A percentile compares a stretch with the other conserved stretches of the same genome.
Conservation (phyloP, 1,140 invertebrate species). For the Sweltsa coloradensis region DNA sequence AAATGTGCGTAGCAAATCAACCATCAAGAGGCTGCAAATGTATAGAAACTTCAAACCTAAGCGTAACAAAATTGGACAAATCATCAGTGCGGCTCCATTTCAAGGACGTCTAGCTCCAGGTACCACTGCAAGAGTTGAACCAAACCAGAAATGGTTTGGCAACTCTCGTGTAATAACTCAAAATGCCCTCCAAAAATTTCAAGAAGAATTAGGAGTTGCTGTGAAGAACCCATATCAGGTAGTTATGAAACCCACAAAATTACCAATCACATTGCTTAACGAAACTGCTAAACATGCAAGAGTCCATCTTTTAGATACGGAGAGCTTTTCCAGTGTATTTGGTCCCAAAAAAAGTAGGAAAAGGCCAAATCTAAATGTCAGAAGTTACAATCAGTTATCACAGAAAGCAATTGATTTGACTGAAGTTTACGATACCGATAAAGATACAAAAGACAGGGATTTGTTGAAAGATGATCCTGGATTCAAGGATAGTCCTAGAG, state of each 20-base stretch:
- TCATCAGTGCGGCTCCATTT: constrained; percentile 87
- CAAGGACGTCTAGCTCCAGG: constrained; percentile 83
- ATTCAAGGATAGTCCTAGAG: constrained; percentile 54
- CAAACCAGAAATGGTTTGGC: constrained; percentile 97
- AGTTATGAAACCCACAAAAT: constrained; percentile 89
- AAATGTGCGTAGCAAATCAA: constrained; percentile 76
- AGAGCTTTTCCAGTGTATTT: constrained; percentile 89
- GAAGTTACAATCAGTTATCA: constrained; percentile 56
- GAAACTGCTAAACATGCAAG: constrained; percentile 82
- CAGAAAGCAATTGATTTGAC: constrained; percentile 52
- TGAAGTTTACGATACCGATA: constrained; percentile 71
- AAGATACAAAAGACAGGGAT: constrained; percentile 67
- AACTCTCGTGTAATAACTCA: constrained; percentile 87
- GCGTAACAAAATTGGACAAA: constrained; percentile 82
- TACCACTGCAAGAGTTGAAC: constrained; percentile 86
- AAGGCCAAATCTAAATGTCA: constrained; percentile 68
- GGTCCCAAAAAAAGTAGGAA: constrained; percentile 90
- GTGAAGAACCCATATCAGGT: constrained; percentile 95
- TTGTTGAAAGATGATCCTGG: constrained; percentile 71
- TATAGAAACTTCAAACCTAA: constrained; percentile 95
- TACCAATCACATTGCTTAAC: constrained; percentile 90
- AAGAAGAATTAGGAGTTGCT: constrained; percentile 87
- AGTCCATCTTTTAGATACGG: constrained; percentile 91
- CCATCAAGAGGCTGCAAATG: constrained; percentile 94
- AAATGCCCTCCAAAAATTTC: constrained; percentile 90